Evolutionary conservation across 1,140 invertebrate genomes (phyloP).

Genomic region (Lerema accius): DNA sequence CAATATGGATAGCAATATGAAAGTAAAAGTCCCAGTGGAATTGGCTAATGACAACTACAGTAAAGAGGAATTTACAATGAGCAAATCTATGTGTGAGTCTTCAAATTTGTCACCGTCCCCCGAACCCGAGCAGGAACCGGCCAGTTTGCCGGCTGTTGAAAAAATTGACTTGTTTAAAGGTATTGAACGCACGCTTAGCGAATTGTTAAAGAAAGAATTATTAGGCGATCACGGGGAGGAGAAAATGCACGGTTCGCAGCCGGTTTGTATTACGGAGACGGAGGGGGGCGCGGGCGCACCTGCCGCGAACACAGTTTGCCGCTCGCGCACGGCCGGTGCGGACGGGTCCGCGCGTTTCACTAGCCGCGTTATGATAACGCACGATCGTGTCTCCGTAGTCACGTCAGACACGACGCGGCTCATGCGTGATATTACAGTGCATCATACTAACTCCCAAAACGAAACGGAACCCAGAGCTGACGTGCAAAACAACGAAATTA

Average conservation of each 20-base stretch:
- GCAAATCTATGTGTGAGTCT: constrained; percentile 40
- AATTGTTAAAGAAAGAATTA: constrained; percentile 82
- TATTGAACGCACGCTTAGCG: constrained; percentile 81
- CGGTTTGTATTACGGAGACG: constrained; percentile 73
- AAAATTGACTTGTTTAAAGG: constrained; percentile 82
- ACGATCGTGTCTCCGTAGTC: constrained; percentile 88
- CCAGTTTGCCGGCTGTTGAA: constrained; percentile 47
- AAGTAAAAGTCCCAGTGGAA: constrained; percentile 69
- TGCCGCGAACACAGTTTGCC: constrained; percentile 78
- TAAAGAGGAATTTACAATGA: constrained; percentile 45
- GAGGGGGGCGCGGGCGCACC: constrained; percentile 81
- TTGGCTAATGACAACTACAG: constrained; percentile 51
- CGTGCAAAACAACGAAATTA: constrained; percentile 61
- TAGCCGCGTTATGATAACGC: constrained; percentile 94
- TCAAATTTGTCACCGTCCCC: constrained; percentile 57
- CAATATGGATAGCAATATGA: constrained; percentile 63
- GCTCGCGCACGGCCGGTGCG: constrained; percentile 79
- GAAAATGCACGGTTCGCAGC: constrained; percentile 78
- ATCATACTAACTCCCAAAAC: constrained; percentile 82
- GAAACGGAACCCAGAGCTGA: constrained; percentile 62
- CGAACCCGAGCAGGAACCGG: constrained; percentile 51
- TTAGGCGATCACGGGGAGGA: constrained; percentile 71
- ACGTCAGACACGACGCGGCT: constrained; percentile 88
- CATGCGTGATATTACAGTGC: constrained; percentile 84
- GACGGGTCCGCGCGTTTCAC: constrained; percentile 88